Evolutionary conservation across 92 coral and sea anemone genomes (phyloP).

Genomic region (Porites rus): DNA sequence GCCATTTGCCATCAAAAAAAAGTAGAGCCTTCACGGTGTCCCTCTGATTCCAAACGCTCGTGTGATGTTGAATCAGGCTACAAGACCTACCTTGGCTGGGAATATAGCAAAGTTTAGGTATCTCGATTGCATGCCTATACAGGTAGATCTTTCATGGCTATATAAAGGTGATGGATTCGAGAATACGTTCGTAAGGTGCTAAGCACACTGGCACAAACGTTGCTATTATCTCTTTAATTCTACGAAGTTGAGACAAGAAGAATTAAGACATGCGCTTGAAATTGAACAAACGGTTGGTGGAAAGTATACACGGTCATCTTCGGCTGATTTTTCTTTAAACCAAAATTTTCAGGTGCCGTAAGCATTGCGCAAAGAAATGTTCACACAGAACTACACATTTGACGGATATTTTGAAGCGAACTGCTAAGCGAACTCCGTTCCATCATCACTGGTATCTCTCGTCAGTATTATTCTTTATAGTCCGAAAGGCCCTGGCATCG

Average conservation of each 20-base stretch:
- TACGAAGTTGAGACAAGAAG: slow-evolving; percentile 55
- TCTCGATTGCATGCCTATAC: slow-evolving; percentile 39
- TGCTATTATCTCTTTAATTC: slow-evolving; percentile 66
- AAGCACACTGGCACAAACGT: slow-evolving; percentile 64
- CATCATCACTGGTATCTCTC: slow-evolving; percentile 56
- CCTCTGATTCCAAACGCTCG: slow-evolving; percentile 45
- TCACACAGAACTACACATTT: slow-evolving; percentile 40
- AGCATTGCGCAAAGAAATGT: slow-evolving; percentile 65
- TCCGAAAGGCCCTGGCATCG: no score
- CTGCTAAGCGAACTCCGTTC: no score
- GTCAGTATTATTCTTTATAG: slow-evolving; percentile 71
- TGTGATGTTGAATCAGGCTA: slow-evolving; percentile 52
- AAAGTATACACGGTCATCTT: no score
- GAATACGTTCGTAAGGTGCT: slow-evolving; percentile 31
- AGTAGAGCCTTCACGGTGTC: slow-evolving; percentile 43
- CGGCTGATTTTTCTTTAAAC: slow-evolving; percentile 21
- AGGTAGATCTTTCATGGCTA: slow-evolving; percentile 33
- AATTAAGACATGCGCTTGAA: no score
- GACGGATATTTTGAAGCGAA: slow-evolving; percentile 62
- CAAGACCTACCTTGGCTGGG: slow-evolving; percentile 49
- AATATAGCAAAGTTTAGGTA: slow-evolving; percentile 32
- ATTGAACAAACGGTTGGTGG: no score
- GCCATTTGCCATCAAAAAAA: slow-evolving; percentile 38
- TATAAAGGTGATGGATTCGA: slow-evolving; percentile 50
- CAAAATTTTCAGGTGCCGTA: slow-evolving; percentile 68